Evolutionary conservation across 2,797 vertebrate species (phyloP).

Genomic region (Pteronotus mesoamericanus): DNA sequence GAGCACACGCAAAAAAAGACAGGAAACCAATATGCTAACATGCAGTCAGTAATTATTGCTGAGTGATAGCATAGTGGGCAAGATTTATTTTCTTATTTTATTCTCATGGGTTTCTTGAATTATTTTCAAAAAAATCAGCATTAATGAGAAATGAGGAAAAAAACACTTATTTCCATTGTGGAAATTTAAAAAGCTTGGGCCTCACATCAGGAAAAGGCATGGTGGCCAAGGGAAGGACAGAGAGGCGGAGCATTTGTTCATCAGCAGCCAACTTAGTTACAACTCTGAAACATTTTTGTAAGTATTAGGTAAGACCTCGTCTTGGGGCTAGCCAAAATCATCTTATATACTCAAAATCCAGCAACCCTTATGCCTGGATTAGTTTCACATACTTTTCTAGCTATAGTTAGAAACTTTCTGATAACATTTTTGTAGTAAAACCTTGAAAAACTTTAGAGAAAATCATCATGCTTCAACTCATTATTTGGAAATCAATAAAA

Average conservation of each 20-base stretch:
- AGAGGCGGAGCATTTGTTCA: neutral
- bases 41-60: neutral
- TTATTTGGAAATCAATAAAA: slow-evolving; percentile 56
- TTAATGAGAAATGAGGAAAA: neutral
- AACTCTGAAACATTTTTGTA: neutral
- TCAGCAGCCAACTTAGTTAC: neutral
- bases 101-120: neutral
- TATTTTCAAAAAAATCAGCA: neutral
- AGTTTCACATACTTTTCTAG: neutral
- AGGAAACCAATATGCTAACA: neutral
- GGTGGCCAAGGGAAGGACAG: neutral
- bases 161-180: neutral
- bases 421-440: slow-evolving; percentile 24
- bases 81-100: slow-evolving; percentile 7
- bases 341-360: neutral
- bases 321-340: neutral
- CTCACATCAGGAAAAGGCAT: neutral
- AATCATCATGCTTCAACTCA: slow-evolving; percentile 17
- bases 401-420: slow-evolving; percentile 38
- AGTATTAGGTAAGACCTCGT: neutral
- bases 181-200: neutral
- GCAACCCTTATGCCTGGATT: neutral
- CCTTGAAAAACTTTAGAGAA: slow-evolving; percentile 20
- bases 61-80: neutral
- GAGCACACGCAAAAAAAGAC: neutral